Conservation (phyloP, 2,888 invertebrate genomes). For the Rapana venosa region DNA sequence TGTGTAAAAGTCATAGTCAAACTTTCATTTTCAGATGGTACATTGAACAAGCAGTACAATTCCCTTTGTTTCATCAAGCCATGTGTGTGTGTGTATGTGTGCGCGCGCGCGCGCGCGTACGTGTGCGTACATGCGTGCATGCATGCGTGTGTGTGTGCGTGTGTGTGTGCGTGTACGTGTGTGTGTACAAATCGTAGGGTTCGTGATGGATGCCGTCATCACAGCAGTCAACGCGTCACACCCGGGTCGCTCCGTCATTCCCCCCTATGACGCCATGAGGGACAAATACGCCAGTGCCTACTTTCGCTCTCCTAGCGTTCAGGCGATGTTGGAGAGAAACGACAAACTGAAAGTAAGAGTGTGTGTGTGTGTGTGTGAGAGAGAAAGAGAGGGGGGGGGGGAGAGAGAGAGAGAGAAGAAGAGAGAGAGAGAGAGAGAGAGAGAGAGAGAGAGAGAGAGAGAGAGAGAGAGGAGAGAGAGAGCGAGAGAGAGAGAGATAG, state of each 20-base stretch:
- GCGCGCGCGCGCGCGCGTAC: neutral
- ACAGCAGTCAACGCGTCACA: neutral
- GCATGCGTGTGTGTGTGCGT: neutral
- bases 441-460: no score
- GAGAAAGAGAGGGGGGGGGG: neutral
- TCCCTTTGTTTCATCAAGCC: neutral
- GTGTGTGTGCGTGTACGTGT: neutral
- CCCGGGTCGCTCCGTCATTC: constrained; percentile 65
- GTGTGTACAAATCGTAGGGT: neutral
- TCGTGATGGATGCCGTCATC: constrained; percentile 23
- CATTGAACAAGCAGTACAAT: no score
- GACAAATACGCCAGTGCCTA: constrained; percentile 70
- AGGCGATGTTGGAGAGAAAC: constrained; percentile 57
- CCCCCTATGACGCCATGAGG: constrained; percentile 67
- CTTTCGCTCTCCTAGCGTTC: constrained; percentile 67
- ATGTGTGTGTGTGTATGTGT: neutral
- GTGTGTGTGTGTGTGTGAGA: neutral
- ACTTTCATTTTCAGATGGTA: no score
- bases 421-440: neutral
- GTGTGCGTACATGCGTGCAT: neutral
- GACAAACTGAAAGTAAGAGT: constrained; percentile 17
- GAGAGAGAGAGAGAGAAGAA: neutral
- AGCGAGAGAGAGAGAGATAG: no score
- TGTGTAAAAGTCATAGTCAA: no score
- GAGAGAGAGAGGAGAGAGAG: no score